These are phyloP conservation scores for Luperina testacea DNA, from an alignment of 2,888 invertebrate genomes.

Conservation along the genomic window DNA sequence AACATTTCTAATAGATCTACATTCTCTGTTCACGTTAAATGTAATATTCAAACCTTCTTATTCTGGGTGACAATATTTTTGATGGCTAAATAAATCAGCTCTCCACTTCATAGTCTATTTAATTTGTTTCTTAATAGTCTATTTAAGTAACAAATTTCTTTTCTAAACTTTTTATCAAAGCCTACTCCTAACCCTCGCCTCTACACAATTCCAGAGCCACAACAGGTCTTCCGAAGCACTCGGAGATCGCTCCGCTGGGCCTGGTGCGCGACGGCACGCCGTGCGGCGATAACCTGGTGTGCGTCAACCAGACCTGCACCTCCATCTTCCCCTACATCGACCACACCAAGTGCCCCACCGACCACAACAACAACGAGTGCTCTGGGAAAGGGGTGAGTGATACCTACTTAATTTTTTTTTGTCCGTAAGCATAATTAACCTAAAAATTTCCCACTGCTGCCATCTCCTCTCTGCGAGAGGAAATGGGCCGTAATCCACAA, in stretches of 20 bases:
- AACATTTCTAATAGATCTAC: too few species aligned
- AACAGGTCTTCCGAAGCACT: constrained; percentile 92
- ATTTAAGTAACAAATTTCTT: not conserved
- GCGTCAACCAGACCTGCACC: constrained; percentile 98
- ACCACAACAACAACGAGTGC: constrained; percentile 96
- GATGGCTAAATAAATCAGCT: too few species aligned
- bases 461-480: not conserved
- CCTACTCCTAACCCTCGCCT: not conserved
- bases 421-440: not conserved
- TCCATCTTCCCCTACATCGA: constrained; percentile 96
- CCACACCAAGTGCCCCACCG: constrained; percentile 96
- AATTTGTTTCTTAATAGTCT: too few species aligned
- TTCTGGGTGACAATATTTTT: too few species aligned
- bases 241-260: constrained; percentile 94
- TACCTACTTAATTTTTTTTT: not conserved
- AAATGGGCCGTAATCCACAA: not conserved
- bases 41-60: too few species aligned
- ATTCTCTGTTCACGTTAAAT: too few species aligned
- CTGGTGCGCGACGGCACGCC: constrained; percentile 98
- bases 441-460: not conserved
- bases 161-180: not conserved
- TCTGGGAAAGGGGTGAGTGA: constrained; percentile 98
- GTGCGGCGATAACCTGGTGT: constrained; percentile 97
- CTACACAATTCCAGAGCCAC: constrained; percentile 91
- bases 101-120: too few species aligned